These are phyloP conservation scores for Neopipo cinnamomea DNA, from an alignment of 2,113 vertebrate species.

Conservation along the genomic window DNA sequence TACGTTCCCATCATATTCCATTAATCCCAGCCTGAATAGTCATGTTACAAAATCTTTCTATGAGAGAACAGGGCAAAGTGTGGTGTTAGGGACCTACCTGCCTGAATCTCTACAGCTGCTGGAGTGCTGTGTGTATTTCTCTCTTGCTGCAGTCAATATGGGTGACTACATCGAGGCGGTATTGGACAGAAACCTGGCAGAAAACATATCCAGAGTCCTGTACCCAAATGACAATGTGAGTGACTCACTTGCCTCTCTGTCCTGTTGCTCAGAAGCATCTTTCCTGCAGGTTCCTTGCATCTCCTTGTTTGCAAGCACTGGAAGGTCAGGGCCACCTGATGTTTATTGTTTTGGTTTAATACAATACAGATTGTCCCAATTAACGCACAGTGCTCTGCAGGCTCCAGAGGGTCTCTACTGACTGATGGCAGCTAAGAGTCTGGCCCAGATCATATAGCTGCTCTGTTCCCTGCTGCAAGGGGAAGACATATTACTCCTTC, in stretches of 20 bases:
- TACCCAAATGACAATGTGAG: conserved; percentile 90
- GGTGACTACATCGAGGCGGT: conserved; percentile 87
- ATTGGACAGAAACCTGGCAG: conserved; percentile 87
- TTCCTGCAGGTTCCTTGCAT: neutral
- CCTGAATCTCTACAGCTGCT: neutral
- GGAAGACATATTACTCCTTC: neutral
- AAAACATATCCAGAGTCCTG: conserved; percentile 89
- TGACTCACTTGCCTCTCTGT: neutral
- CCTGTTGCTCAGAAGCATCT: neutral
- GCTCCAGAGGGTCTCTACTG: neutral
- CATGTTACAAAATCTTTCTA: neutral
- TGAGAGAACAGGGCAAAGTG: neutral
- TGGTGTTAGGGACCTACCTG: neutral
- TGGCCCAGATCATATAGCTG: neutral
- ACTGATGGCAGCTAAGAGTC: neutral
- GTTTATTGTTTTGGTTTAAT: neutral
- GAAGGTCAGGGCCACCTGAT: neutral
- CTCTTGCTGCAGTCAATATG: conserved; percentile 78
- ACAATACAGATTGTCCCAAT: neutral
- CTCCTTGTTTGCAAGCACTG: neutral
- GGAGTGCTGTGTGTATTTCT: neutral
- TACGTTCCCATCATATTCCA: neutral
- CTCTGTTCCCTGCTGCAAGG: neutral
- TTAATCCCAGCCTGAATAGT: neutral
- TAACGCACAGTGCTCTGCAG: neutral